Evolutionary conservation across 1,140 invertebrate genomes (phyloP), one percentile per base, ranked within the genome.

Genomic region (Bombus turneri): DNA sequence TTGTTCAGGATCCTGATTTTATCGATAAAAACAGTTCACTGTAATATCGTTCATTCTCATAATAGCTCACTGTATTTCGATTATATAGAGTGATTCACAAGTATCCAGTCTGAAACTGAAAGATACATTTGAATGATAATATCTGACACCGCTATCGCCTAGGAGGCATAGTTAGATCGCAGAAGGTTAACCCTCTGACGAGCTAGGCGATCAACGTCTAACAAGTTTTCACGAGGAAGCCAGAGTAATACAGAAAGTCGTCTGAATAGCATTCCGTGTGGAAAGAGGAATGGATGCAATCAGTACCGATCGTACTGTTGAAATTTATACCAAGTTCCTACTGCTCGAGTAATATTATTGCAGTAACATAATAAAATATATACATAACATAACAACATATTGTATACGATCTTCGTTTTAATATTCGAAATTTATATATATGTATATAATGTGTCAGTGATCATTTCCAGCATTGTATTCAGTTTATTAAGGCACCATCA

Each of bases 121-220:
- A 68, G 66, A 37, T 37, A n/a, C 37, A 43, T 73, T 73, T n/a
- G 71, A 73, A 41, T 72, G 69, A 72, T 37, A 72, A 72, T 73
- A 41, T 72, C 34, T 41, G 28, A 22, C 39, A 72, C 71, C 47
- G 47, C 47, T 53, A 53, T 53, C 47, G 47, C 47, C 47, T 53
- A 53, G 10, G 12, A 43, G 41, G 41, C 41, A 73, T 31, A 53
- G 47, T 53, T 53, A 53, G 47, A 53, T 53, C 47, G 72, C 15
- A 73, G n/a, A 73, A 73, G 72, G 25, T 73, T n/a, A 73, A 43
- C 37, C 25, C 39, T 72, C 28, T n/a, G 71, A 41, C 71, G 37
- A 72, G 37, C 28, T 41, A 43, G 41, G n/a, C 39, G 72, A 73
- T 73, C 28, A 73, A n/a, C 28, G 41, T 43, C 28, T 73, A 73